phyloP scores from a whole-genome alignment of 2,113 vertebrate genomes.

The Phoxinus phoxinus region DNA sequence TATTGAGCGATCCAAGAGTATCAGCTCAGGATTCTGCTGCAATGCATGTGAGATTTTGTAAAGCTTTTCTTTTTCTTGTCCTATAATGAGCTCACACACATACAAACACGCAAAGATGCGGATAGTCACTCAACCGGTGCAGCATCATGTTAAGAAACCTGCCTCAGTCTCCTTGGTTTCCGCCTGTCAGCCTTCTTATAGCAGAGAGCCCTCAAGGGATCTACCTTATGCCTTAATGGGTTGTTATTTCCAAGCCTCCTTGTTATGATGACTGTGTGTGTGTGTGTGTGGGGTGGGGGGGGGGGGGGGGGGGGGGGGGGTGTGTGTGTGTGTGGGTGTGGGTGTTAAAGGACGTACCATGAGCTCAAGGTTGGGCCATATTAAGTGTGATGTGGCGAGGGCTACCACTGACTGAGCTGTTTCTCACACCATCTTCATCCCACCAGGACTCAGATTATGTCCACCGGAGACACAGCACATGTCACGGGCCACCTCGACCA shows the following conservation, averaged over 20 bases:
- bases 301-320: no score
- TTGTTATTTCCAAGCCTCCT: constrained; percentile 30
- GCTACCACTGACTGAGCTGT: constrained; percentile 12
- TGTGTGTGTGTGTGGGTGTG: not conserved
- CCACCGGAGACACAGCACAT: constrained; percentile 77
- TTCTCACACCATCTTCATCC: not conserved
- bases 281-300: no score
- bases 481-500: constrained; percentile 76
- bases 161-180: constrained; percentile 25
- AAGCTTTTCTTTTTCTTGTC: constrained; percentile 19
- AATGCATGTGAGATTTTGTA: not conserved
- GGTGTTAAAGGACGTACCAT: not conserved
- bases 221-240: constrained; percentile 22
- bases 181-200: constrained; percentile 31
- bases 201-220: not conserved
- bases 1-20: not conserved
- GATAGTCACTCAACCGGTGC: constrained; percentile 18
- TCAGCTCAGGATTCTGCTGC: not conserved
- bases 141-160: constrained; percentile 26
- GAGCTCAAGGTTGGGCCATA: not conserved
- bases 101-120: not conserved
- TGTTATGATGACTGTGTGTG: constrained; percentile 29
- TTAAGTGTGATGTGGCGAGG: constrained; percentile 34
- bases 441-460: constrained; percentile 84
- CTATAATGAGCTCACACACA: constrained; percentile 16